Conservation (phyloP, 2,797 vertebrate species). For the Clarias laeviceps region DNA sequence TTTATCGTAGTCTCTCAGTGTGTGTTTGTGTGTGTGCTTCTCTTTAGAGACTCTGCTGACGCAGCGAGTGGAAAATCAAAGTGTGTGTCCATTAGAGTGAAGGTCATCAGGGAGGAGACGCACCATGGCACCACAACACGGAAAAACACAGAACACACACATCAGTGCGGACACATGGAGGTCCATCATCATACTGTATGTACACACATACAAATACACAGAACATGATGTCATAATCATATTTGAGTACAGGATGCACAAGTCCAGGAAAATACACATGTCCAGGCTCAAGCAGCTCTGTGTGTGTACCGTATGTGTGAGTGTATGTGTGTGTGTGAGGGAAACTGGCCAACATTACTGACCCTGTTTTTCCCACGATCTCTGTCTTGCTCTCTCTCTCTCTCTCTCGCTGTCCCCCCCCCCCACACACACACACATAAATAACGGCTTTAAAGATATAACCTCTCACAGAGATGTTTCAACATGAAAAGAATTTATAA, state of each 20-base stretch:
- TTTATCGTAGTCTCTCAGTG: neutral
- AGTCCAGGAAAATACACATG: neutral
- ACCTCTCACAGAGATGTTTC: neutral
- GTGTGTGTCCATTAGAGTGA: slow-evolving; percentile 20
- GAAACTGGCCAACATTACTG: neutral
- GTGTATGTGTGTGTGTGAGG: neutral
- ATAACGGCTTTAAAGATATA: slow-evolving; percentile 2
- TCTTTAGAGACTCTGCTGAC: slow-evolving; percentile 57
- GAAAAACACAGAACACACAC: neutral
- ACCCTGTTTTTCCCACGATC: neutral
- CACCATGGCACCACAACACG: slow-evolving; percentile 15
- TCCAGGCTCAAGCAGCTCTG: neutral
- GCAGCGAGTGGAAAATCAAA: slow-evolving; percentile 66
- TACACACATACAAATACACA: neutral
- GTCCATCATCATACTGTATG: slow-evolving; percentile 27
- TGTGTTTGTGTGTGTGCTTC: neutral
- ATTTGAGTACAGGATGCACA: neutral
- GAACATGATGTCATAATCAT: neutral
- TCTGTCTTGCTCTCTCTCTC: neutral
- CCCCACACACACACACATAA: neutral
- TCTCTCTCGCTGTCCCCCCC: no score
- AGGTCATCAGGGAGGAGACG: slow-evolving; percentile 14
- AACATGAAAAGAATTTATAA: neutral
- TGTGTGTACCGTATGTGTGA: neutral
- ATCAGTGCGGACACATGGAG: slow-evolving; percentile 32